Evolutionary conservation across 2,797 vertebrate species (phyloP).

Genomic region (Etheostoma nigrum): DNA sequence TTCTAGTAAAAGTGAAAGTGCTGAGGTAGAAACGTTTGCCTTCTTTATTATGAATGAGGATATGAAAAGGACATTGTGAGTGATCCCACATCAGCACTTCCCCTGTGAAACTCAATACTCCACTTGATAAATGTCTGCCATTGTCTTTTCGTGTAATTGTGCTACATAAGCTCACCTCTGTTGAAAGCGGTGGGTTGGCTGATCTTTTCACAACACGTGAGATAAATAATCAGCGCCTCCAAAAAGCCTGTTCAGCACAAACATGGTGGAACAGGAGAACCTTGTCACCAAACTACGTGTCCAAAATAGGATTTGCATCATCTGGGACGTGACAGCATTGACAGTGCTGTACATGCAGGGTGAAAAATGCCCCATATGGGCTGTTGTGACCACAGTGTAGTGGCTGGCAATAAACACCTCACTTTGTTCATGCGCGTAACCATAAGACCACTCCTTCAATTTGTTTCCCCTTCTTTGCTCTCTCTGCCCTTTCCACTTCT

Average conservation of each 20-base stretch:
- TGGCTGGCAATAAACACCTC: slow-evolving; percentile 80
- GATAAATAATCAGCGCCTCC: slow-evolving; percentile 43
- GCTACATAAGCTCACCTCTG: slow-evolving; percentile 50
- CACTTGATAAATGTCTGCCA: slow-evolving; percentile 68
- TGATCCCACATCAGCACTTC: slow-evolving; percentile 69
- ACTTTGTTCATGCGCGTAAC: slow-evolving; percentile 54
- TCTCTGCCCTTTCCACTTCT: slow-evolving; percentile 18
- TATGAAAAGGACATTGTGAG: slow-evolving; percentile 51
- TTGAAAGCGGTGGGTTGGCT: slow-evolving; percentile 41
- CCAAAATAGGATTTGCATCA: slow-evolving; percentile 75
- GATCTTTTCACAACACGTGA: slow-evolving; percentile 31
- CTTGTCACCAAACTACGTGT: slow-evolving; percentile 59
- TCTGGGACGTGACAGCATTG: slow-evolving; percentile 37
- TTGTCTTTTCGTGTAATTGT: slow-evolving; percentile 53
- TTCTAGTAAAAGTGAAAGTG: slow-evolving; percentile 33
- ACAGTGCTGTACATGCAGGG: slow-evolving; percentile 31
- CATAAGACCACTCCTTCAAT: slow-evolving; percentile 30
- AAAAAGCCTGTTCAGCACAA: slow-evolving; percentile 68
- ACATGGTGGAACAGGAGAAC: slow-evolving; percentile 58
- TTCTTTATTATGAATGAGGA: slow-evolving; percentile 71
- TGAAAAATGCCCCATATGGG: slow-evolving; percentile 76
- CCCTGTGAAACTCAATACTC: slow-evolving; percentile 61
- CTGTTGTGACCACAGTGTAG: slow-evolving; percentile 63
- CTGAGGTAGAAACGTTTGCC: slow-evolving; percentile 53
- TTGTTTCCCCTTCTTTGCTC: slow-evolving; percentile 17